Evolutionary conservation across 2,113 vertebrate genomes (phyloP).

Genomic region (Macaca nemestrina): DNA sequence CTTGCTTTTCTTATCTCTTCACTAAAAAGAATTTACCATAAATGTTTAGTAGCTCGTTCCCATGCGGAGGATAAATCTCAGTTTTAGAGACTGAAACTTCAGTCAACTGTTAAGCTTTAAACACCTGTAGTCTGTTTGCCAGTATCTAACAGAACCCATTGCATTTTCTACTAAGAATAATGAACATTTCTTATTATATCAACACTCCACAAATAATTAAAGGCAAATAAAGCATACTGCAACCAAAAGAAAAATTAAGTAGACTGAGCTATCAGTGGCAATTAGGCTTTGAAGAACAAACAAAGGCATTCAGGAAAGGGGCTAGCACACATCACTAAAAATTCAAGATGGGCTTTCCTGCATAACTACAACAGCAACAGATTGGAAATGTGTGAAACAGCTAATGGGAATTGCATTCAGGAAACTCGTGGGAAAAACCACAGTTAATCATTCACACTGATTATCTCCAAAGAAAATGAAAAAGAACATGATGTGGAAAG

Average conservation of each 20-base stretch:
- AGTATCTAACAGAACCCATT: neutral
- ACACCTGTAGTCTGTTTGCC: neutral
- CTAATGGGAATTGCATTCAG: neutral
- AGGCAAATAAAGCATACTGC: slow-evolving; percentile 33
- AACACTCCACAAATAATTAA: slow-evolving; percentile 9
- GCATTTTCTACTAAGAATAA: slow-evolving; percentile 45
- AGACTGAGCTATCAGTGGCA: neutral
- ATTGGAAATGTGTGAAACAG: neutral
- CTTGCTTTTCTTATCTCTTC: neutral
- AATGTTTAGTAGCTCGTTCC: neutral
- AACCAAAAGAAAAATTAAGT: slow-evolving; percentile 40
- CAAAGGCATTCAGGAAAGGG: slow-evolving; percentile 15
- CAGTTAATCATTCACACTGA: neutral
- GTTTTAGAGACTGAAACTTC: neutral
- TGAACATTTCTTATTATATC: slow-evolving; percentile 31
- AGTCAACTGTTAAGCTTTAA: slow-evolving; percentile 11
- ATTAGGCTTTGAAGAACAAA: slow-evolving; percentile 45
- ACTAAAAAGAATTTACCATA: neutral
- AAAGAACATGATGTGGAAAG: neutral
- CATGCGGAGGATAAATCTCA: neutral
- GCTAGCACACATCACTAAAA: neutral
- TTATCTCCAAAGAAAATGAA: neutral
- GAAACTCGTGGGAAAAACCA: neutral
- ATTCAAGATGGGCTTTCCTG: slow-evolving; percentile 14
- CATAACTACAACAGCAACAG: neutral